Base-by-base conservation (phyloP, 2,888 invertebrate species). In the Acrobasis suavella region DNA sequence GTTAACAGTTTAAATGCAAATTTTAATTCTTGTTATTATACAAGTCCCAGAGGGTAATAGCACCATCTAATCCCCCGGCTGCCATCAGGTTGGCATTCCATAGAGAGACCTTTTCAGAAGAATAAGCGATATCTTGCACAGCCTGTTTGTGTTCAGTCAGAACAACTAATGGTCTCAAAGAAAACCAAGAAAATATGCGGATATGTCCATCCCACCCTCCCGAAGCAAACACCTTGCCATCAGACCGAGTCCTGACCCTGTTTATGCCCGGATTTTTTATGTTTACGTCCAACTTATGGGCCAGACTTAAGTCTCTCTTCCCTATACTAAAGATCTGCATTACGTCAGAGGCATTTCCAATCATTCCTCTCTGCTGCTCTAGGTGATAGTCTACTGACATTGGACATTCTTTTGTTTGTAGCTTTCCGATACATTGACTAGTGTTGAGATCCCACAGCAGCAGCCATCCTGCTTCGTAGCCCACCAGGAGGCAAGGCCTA, bases 1-100 rank as follows among this genome's bases (percentile, higher is more conserved):
- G 58, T 67, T 62, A 61, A 68, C 69, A 62, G 5, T 38, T 64
- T 69, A 69, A 76, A 78, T 74, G 74, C 71, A 72, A 49, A 60
- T 50, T 79, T 32, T 76, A 90, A 69, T 85, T 80, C 69, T 88
- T 90, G 67, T 74, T 80, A 68, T 96, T 96, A 80, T 96, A 97
- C 74, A 97, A 92, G 89, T 96, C 95, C 96, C 96, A 97, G 63
- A 97, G 92, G 7, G 96, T 95, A 71, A 97, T 95, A 76, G 94
- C 94, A 69, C 96, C 95, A 84, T 97, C 96, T 66, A 95, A 93
- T 32, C 96, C 95, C 54, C 94, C 94, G 0, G 95, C 95, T 14
- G 96, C 96, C 95, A 96, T 95, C n/a, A 96, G 93, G 64, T 95
- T 94, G n/a, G 95, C 94, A 60, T 94, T 94, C 95, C 96, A 96